Evolutionary conservation across 92 coral and sea anemone species (phyloP), one percentile per base, ranked within the genome.

Genomic region (Epizoanthus illoricatus): DNA sequence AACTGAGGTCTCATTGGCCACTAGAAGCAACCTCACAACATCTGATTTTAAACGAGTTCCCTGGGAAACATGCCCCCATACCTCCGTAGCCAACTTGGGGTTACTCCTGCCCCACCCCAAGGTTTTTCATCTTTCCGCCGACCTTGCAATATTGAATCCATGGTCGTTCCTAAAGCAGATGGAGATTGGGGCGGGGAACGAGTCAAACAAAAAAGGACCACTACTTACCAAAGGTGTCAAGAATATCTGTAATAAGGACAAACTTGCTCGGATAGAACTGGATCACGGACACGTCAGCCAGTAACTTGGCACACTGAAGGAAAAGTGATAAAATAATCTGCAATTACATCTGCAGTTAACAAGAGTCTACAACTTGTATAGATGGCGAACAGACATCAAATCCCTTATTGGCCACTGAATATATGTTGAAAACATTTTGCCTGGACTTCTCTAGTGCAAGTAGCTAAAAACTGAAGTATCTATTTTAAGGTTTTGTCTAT

Each of bases 231-330:
- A 96, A 96, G 8, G 98, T 96, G 74, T 96, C 99, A 39, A 96
- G 85, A n/a, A 96, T 94, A 76, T 96, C 99, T 18, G 99, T 96
- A 13, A 96, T 92, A 41, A 96, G 90, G n/a, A 96, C 99, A 91
- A 96, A 96, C 81, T 96, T 96, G 91, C 99, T 96, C 70, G 99
- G 99, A 68, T 96, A 96, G 74, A 96, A 96, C 85, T 90, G 92
- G 84, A 96, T 94, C 19, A 96, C 99, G 0, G 94, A 86, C 59
- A 93, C 89, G 76, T 94, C 97, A 0, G 98, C 92, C 24, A 96
- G 94, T 71, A 96, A 90, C 91, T 96, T 96, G 45, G 99, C 98
- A 91, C 99, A 96, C 99, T 96, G 71, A 17, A 60, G 19, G 12
- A 57, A 81, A 75, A 65, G 88, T 74, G 71, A 47, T 13, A 18